A percentile compares a stretch with the other conserved stretches of the same genome.
Conservation (phyloP, 2,888 invertebrate genomes). For the Aricia artaxerxes region DNA sequence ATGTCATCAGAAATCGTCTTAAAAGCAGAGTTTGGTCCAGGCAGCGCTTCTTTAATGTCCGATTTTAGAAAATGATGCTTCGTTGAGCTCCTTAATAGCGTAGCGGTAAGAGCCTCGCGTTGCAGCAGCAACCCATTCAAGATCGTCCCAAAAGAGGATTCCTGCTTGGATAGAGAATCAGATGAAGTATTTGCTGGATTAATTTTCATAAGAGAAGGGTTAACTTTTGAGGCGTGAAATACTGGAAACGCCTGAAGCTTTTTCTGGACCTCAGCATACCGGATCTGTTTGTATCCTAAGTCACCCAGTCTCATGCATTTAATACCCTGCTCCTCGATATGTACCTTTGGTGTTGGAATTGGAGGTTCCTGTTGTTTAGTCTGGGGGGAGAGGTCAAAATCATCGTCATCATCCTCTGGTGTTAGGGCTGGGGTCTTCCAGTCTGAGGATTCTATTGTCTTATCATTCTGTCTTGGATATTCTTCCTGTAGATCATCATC, state of each 20-base stretch:
- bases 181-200: neutral
- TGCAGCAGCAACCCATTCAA: too few relatives aligned
- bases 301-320: neutral
- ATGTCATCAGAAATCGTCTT: too few relatives aligned
- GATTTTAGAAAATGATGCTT: too few relatives aligned
- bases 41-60: too few relatives aligned
- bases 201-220: neutral
- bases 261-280: neutral
- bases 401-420: too few relatives aligned
- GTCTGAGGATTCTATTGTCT: neutral
- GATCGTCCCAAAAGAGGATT: too few relatives aligned
- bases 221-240: neutral
- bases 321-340: neutral
- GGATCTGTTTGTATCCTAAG: neutral
- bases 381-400: too few relatives aligned
- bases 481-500: neutral
- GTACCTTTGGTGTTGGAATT: neutral
- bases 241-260: neutral
- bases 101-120: too few relatives aligned
- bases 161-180: too few relatives aligned
- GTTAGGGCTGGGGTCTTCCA: neutral
- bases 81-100: too few relatives aligned
- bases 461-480: neutral
- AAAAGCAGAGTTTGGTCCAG: too few relatives aligned
- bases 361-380: neutral